Evolutionary conservation across 1,140 invertebrate species (phyloP).

Genomic region (Megathymus violae): DNA sequence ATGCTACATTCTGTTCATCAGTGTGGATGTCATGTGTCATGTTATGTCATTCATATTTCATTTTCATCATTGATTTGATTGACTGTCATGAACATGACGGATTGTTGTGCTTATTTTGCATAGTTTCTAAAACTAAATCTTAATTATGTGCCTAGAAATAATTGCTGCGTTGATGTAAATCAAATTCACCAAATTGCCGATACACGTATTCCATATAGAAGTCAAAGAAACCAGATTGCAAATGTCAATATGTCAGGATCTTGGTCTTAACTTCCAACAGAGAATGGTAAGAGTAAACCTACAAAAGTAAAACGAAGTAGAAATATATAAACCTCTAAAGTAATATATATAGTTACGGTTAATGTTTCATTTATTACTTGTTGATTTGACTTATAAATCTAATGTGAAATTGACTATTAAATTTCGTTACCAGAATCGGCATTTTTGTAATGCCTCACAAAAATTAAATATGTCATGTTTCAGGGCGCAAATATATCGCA

Average conservation of each 20-base stretch:
- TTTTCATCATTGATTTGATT: conserved; percentile 46
- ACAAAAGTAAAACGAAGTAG: neutral
- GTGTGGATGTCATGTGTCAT: conserved; percentile 11
- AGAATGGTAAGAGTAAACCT: conserved; percentile 75
- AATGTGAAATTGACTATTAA: neutral
- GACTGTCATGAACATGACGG: conserved; percentile 60
- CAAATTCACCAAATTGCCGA: conserved; percentile 43
- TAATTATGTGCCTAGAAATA: conserved; percentile 67
- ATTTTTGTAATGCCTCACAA: conserved; percentile 25
- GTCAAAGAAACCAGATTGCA: conserved; percentile 75
- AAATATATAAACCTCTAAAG: neutral
- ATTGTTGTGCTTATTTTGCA: conserved; percentile 68
- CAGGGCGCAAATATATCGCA: conserved; percentile 99
- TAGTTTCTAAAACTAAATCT: conserved; percentile 58
- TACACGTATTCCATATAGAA: conserved; percentile 61
- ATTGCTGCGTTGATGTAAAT: conserved; percentile 50
- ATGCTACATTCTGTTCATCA: neutral
- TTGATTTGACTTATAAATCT: conserved; percentile 11
- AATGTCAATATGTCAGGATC: conserved; percentile 84
- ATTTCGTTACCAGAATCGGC: conserved; percentile 33
- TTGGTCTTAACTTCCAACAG: conserved; percentile 83
- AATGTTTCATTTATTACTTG: conserved; percentile 26
- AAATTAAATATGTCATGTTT: conserved; percentile 58
- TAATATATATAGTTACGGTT: neutral
- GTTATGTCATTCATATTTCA: neutral